Evolutionary conservation across 2,113 vertebrate species (phyloP).

Genomic region (rat (Rattus norvegicus)): GRCr8 NC_086036.1:69740001-69740500

Average conservation of each 20-base stretch:
- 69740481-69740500: neutral
- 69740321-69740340: neutral
- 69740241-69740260: slow-evolving; percentile 2
- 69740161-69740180: neutral
- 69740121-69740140: neutral
- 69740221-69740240: neutral
- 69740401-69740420: neutral
- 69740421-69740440: neutral
- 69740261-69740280: neutral
- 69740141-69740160: neutral
- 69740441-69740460: neutral
- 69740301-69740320: neutral
- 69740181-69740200: no score
- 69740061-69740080: neutral
- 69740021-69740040: neutral
- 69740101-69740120: neutral
- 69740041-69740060: neutral
- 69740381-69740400: neutral
- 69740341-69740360: neutral
- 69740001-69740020: neutral
- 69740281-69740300: neutral
- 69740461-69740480: neutral
- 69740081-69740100: neutral
- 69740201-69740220: neutral
- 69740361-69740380: neutral